phyloP scores from a whole-genome alignment of 2,113 vertebrate genomes.

The Neotragus pygmaeus region DNA sequence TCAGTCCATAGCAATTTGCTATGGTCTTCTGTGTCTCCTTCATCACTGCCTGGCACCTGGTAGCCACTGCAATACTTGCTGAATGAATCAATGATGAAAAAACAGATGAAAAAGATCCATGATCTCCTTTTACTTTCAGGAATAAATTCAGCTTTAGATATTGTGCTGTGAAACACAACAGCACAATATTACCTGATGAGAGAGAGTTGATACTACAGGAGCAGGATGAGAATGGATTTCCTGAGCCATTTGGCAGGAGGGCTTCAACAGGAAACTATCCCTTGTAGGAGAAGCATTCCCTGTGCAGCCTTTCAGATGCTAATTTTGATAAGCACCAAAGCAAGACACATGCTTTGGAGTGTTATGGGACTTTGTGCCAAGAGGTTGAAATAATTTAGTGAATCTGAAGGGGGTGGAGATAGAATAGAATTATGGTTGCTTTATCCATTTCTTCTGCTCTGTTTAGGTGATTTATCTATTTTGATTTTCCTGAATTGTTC shows the following conservation, averaged over 20 bases:
- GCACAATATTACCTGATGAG: background rate
- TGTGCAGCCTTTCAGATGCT: background rate
- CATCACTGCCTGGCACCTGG: background rate
- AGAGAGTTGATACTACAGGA: background rate
- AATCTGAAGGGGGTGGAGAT: background rate
- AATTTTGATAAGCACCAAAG: slow-evolving; percentile 49
- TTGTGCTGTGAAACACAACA: background rate
- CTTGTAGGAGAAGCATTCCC: background rate
- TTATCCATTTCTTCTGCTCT: slow-evolving; percentile 44
- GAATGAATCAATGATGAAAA: background rate
- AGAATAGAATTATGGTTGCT: slow-evolving; percentile 41
- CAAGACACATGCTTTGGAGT: background rate
- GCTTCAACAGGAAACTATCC: background rate
- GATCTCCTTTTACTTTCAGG: background rate
- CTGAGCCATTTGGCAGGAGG: background rate
- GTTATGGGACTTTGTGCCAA: slow-evolving; percentile 3
- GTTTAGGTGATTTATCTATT: slow-evolving; percentile 58
- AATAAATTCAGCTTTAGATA: background rate
- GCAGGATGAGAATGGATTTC: background rate
- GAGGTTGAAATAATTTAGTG: slow-evolving; percentile 38
- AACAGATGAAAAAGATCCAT: background rate
- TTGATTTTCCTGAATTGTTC: slow-evolving; percentile 58
- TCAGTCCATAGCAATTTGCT: background rate
- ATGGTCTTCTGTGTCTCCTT: background rate
- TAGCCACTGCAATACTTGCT: background rate